A percentile compares a stretch with the other conserved stretches of the same genome.
Conservation (phyloP, 2,797 vertebrate genomes). For the Morus bassanus region DNA sequence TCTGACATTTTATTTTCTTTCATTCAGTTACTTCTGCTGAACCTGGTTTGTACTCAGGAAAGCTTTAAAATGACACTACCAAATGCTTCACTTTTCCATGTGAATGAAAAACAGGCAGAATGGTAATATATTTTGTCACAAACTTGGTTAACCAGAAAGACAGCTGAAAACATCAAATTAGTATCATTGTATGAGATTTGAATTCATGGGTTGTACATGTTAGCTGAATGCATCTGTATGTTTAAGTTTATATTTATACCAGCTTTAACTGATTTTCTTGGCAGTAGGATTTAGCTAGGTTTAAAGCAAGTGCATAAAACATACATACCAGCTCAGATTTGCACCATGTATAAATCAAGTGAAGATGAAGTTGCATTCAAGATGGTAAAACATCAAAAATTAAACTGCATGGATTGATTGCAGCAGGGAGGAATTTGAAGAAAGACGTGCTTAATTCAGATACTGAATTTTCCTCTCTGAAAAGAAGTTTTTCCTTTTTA, state of each 20-base stretch:
- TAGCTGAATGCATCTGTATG: background rate
- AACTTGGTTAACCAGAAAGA: background rate
- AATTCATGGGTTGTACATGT: background rate
- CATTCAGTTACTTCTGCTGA: background rate
- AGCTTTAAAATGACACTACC: background rate
- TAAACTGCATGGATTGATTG: background rate
- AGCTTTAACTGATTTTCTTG: constrained; percentile 10
- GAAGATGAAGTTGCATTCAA: background rate
- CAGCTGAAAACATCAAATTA: background rate
- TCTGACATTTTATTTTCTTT: background rate
- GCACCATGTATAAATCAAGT: background rate
- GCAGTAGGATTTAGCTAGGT: background rate
- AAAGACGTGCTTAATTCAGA: background rate
- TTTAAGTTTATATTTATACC: background rate
- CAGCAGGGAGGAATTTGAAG: background rate
- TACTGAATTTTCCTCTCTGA: background rate
- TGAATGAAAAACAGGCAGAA: background rate
- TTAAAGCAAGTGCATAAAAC: constrained; percentile 1
- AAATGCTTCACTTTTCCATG: background rate
- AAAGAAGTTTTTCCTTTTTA: background rate
- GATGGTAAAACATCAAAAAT: background rate
- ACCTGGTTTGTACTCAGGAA: background rate
- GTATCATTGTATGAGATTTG: background rate
- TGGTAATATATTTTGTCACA: background rate
- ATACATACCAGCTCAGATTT: background rate